These are phyloP conservation scores for Egretta garzetta DNA, from an alignment of 2,113 vertebrate genomes.

Conservation along the genomic window DNA sequence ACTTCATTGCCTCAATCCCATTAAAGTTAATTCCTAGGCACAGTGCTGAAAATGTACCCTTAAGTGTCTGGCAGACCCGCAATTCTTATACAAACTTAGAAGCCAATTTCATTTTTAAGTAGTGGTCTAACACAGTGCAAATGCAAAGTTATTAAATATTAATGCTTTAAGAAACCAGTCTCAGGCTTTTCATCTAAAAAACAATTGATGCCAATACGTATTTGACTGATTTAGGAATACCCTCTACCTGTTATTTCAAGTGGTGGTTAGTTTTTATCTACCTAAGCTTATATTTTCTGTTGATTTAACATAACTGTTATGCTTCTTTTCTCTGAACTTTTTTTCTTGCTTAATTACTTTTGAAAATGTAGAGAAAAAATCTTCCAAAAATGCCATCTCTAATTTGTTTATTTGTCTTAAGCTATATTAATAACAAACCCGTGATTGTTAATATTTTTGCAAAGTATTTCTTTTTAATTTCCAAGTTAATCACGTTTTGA, in stretches of 20 bases:
- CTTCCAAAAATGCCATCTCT: neutral
- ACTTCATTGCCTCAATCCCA: neutral
- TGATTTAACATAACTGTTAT: neutral
- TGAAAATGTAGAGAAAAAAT: neutral
- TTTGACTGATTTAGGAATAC: neutral
- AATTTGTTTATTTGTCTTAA: neutral
- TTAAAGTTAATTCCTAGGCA: slow-evolving; percentile 22
- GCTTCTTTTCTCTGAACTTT: neutral
- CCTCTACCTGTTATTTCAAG: neutral
- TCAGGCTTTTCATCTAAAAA: neutral
- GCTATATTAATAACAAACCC: neutral
- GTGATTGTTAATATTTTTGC: neutral
- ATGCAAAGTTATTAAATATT: slow-evolving; percentile 35
- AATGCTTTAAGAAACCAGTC: slow-evolving; percentile 30
- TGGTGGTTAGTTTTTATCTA: neutral
- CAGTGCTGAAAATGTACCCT: neutral
- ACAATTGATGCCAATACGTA: neutral
- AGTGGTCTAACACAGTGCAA: neutral
- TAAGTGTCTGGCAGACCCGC: neutral
- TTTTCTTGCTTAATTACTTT: neutral
- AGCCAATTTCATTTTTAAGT: slow-evolving; percentile 42
- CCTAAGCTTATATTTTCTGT: neutral
- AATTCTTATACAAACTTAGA: slow-evolving; percentile 12
- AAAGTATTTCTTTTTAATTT: neutral
- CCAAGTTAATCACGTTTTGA: neutral